phyloP scores from a whole-genome alignment of 2,113 vertebrate species.

The Psittacus erithacus region DNA sequence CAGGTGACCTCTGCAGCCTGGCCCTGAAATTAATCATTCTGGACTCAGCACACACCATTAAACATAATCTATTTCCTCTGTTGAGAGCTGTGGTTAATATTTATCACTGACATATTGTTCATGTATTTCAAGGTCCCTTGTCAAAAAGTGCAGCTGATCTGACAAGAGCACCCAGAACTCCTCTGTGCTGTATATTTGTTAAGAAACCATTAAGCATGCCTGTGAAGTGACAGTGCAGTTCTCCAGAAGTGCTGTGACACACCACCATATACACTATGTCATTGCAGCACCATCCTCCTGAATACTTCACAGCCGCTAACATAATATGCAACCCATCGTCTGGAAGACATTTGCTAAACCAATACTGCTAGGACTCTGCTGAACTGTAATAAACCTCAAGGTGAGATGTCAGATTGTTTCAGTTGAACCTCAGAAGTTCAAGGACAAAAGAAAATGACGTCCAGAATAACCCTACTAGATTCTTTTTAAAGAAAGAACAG shows the following conservation, averaged over 20 bases:
- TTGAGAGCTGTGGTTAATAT: constrained; percentile 12
- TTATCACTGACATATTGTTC: not conserved
- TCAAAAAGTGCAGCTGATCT: not conserved
- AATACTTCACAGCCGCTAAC: not conserved
- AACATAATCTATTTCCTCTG: constrained; percentile 13
- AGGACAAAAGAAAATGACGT: not conserved
- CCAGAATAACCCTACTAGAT: not conserved
- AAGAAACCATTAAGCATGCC: not conserved
- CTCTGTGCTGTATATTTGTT: fast-evolving
- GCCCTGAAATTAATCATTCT: not conserved
- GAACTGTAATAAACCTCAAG: not conserved
- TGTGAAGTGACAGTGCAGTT: not conserved
- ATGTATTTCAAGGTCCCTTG: not conserved
- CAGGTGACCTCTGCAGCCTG: not conserved
- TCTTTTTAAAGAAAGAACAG: not conserved
- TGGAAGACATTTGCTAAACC: not conserved
- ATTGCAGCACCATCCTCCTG: not conserved
- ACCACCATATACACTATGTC: not conserved
- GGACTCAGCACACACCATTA: constrained; percentile 22
- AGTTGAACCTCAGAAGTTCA: not conserved
- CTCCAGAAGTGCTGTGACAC: not conserved
- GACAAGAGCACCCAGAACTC: not conserved
- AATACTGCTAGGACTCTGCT: not conserved
- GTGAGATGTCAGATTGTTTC: not conserved
- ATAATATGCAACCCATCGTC: not conserved